Evolutionary conservation across 1,140 invertebrate genomes (phyloP).

Genomic region (Phymastichus coffea): DNA sequence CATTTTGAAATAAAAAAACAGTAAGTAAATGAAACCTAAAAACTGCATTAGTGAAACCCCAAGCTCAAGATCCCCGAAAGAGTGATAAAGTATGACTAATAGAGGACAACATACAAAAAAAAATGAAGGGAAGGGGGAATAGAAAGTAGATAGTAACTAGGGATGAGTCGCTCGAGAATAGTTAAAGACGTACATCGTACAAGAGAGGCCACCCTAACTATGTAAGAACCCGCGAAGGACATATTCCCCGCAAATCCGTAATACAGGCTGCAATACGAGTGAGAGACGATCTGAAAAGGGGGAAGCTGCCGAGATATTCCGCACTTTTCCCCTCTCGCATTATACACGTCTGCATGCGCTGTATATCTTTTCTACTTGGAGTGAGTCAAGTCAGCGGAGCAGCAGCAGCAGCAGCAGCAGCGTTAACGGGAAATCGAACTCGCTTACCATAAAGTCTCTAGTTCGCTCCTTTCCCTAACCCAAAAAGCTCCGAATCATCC

Average conservation of each 20-base stretch:
- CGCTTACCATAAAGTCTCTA: constrained; percentile 49
- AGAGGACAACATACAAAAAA: too few relatives aligned
- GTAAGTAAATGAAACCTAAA: background rate
- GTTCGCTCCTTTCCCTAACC: constrained; percentile 23
- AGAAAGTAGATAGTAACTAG: too few relatives aligned
- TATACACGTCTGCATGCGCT: background rate
- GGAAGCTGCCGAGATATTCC: background rate
- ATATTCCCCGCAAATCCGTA: constrained; percentile 22
- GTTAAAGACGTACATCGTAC: background rate
- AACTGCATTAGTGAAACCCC: background rate
- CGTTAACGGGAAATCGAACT: constrained; percentile 48
- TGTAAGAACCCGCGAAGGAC: constrained; percentile 26
- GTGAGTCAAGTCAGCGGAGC: background rate
- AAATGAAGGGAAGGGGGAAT: too few relatives aligned
- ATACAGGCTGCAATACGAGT: background rate
- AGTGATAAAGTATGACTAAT: constrained; percentile 20
- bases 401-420: background rate
- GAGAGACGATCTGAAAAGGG: background rate
- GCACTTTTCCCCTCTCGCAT: background rate
- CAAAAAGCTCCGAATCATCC: constrained; percentile 39
- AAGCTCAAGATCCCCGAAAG: background rate
- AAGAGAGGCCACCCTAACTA: background rate
- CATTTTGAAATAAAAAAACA: too few relatives aligned
- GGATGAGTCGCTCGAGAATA: background rate
- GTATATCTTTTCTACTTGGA: too few relatives aligned